Conservation (phyloP, 2,888 invertebrate genomes). For the Odontocolon sp. region DNA sequence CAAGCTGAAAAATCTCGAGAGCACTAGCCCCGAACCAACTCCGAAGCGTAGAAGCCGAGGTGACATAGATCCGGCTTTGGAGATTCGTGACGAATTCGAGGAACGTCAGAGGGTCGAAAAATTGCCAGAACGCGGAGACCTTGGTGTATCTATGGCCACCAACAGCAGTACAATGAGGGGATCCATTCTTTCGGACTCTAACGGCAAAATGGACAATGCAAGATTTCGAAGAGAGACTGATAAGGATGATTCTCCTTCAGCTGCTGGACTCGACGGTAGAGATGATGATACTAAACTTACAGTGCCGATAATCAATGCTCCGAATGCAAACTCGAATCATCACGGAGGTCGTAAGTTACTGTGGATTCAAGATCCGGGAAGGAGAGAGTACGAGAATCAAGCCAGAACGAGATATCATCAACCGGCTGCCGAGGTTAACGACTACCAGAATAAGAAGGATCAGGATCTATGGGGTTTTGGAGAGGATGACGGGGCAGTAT, state of each 20-base stretch:
- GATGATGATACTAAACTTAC: neutral
- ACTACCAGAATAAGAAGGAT: conserved; percentile 36
- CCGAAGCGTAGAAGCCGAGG: conserved; percentile 66
- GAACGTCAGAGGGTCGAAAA: conserved; percentile 48
- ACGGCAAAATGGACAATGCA: neutral
- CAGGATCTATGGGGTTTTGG: conserved; percentile 72
- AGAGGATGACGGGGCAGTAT: conserved; percentile 71
- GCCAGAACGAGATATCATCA: conserved; percentile 2
- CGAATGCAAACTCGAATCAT: neutral
- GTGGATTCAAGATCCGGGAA: conserved; percentile 51
- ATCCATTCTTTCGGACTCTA: neutral
- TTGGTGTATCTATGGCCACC: conserved; percentile 57
- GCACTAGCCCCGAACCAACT: conserved; percentile 52
- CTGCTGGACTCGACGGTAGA: neutral
- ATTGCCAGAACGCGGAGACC: conserved; percentile 73
- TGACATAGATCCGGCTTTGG: conserved; percentile 71
- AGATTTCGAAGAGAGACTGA: conserved; percentile 47
- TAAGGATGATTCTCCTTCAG: neutral
- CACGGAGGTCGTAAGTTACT: conserved; percentile 61
- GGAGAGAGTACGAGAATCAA: conserved; percentile 38
- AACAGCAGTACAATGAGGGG: neutral
- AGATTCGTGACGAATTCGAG: conserved; percentile 29
- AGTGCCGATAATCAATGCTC: neutral
- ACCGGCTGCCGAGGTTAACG: neutral
- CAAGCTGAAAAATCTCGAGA: conserved; percentile 67